Conservation (phyloP, 2,113 vertebrate species). For the Tyto alba region DNA sequence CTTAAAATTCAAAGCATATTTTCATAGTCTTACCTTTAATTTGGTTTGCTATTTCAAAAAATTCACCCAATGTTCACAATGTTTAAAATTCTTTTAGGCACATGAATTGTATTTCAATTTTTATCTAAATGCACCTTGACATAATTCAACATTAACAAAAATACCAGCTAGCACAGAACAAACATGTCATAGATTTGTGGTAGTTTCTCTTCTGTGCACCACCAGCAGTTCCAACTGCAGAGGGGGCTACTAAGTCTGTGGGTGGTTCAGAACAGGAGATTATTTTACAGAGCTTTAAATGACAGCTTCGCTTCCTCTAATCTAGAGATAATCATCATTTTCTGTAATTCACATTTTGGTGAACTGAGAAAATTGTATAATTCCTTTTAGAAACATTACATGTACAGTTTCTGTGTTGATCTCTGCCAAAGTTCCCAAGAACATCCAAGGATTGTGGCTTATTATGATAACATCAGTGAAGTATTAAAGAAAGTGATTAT, state of each 20-base stretch:
- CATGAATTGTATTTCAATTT: not conserved
- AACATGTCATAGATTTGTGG: accelerated
- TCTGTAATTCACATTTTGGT: not conserved
- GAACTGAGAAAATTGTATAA: not conserved
- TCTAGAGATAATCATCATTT: not conserved
- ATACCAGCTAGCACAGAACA: not conserved
- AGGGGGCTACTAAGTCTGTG: not conserved
- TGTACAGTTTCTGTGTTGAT: not conserved
- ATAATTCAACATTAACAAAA: not conserved
- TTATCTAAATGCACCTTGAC: not conserved
- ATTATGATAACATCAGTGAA: not conserved
- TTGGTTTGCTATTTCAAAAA: not conserved
- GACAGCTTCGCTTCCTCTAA: not conserved
- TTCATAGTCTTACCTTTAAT: not conserved
- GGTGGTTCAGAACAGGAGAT: not conserved
- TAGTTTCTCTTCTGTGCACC: not conserved
- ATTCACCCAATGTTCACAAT: not conserved
- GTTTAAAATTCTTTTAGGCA: not conserved
- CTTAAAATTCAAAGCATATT: not conserved
- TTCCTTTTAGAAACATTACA: not conserved
- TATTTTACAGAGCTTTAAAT: not conserved
- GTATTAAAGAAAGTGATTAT: not conserved
- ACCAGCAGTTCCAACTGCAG: not conserved
- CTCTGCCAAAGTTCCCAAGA: not conserved
- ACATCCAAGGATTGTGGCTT: not conserved